Percentiles rank a stretch among this genome's conserved stretches.
These are phyloP conservation scores for Coremacera marginata DNA, from an alignment of 2,888 invertebrate species.

Conservation along the genomic window DNA sequence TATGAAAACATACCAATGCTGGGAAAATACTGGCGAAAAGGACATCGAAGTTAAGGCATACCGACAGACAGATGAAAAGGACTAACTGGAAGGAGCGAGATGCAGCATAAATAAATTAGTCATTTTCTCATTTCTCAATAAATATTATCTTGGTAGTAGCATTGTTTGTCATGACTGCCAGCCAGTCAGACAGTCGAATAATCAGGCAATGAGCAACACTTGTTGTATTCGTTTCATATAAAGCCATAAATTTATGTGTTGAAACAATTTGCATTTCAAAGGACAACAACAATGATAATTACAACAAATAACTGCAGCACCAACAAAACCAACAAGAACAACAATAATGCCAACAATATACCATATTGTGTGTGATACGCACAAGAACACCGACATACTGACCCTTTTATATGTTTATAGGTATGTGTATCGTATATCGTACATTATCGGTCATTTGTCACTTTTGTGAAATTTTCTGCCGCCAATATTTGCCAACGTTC, in stretches of 20 bases:
- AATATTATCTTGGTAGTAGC: conserved; percentile 1
- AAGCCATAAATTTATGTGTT: conserved; percentile 3
- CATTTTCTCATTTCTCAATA: background rate
- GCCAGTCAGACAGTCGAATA: background rate
- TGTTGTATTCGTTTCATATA: background rate
- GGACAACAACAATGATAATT: background rate
- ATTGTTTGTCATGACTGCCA: background rate
- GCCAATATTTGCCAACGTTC: no score
- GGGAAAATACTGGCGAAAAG: background rate
- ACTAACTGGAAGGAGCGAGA: background rate
- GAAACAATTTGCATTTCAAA: conserved; percentile 14
- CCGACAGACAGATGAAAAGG: background rate
- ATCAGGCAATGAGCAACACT: background rate
- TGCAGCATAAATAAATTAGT: background rate
- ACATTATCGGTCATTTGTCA: no score
- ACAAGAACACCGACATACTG: background rate
- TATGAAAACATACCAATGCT: background rate
- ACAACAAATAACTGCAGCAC: background rate
- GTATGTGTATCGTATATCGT: no score
- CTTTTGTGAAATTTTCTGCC: no score
- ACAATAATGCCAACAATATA: background rate
- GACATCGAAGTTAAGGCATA: no score
- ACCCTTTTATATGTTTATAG: background rate
- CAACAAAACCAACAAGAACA: background rate
- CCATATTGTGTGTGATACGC: background rate